Evolutionary conservation across 1,140 invertebrate species (phyloP).

Genomic region (Artemia franciscana): DNA sequence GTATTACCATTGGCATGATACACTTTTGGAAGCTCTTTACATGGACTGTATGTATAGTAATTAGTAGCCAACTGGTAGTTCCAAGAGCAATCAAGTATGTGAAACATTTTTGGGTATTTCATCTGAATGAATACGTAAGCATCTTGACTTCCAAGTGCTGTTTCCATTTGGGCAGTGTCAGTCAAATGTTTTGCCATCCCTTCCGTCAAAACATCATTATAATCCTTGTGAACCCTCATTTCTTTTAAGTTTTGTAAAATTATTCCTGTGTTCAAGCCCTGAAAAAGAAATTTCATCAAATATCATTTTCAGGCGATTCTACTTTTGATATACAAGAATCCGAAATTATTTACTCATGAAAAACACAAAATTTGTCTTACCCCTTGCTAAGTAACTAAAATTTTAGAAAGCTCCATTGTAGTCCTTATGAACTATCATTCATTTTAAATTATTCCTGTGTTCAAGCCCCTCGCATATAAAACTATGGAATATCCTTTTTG

Average conservation of each 20-base stretch:
- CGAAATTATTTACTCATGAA: too few relatives aligned
- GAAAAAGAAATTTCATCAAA: not conserved
- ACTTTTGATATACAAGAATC: too few relatives aligned
- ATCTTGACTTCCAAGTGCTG: not conserved
- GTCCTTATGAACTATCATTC: too few relatives aligned
- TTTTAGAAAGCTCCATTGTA: too few relatives aligned
- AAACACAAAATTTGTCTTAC: too few relatives aligned
- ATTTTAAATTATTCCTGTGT: too few relatives aligned
- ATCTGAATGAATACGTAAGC: not conserved
- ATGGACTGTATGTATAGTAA: not conserved
- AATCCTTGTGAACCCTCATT: not conserved
- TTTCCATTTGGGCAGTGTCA: not conserved
- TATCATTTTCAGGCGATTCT: too few relatives aligned
- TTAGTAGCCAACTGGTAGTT: not conserved
- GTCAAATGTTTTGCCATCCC: not conserved
- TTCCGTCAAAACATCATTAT: not conserved
- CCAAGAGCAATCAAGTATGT: not conserved
- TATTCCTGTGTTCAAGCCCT: not conserved
- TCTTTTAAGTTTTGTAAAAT: not conserved
- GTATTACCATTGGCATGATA: not conserved
- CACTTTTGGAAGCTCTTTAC: not conserved
- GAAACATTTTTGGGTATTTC: not conserved
- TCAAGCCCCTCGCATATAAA: too few relatives aligned
- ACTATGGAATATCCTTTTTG: too few relatives aligned
- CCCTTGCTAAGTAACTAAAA: too few relatives aligned